Conservation (phyloP, 2,797 vertebrate species). For the Xenopus petersii region DNA sequence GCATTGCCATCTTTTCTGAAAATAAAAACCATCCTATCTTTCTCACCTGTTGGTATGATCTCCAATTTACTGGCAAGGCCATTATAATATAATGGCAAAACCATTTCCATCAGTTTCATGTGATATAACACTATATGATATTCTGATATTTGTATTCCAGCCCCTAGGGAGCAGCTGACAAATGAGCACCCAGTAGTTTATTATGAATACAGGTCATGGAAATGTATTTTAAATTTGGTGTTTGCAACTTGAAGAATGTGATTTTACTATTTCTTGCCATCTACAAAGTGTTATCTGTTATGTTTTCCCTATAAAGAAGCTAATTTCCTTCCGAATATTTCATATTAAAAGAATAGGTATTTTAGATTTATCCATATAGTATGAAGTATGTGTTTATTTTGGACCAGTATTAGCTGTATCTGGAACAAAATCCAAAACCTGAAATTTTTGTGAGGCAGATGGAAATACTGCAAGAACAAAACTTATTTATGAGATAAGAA, state of each 20-base stretch:
- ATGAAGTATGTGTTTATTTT: slow-evolving; percentile 38
- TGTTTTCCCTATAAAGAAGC: neutral
- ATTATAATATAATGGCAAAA: no score
- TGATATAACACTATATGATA: no score
- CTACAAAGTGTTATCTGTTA: neutral
- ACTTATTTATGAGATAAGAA: neutral
- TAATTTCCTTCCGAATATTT: neutral
- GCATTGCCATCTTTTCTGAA: no score
- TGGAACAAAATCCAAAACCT: slow-evolving; percentile 17
- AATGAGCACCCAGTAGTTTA: no score
- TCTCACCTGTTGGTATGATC: no score
- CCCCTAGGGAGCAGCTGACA: no score
- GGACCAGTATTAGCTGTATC: slow-evolving; percentile 13
- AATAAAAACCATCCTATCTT: no score
- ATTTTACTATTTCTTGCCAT: neutral
- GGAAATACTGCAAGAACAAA: slow-evolving; percentile 6
- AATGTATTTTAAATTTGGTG: no score
- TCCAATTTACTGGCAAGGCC: no score
- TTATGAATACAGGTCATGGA: no score
- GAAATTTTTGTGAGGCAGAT: slow-evolving; percentile 8
- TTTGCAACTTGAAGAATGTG: neutral
- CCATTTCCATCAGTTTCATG: no score
- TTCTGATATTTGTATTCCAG: no score
- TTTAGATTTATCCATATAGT: slow-evolving; percentile 46
- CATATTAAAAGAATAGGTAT: neutral